Evolutionary conservation across 2,888 invertebrate species (phyloP), one percentile per base, ranked within the genome.

Genomic region (Trissonchulus sp.): DNA sequence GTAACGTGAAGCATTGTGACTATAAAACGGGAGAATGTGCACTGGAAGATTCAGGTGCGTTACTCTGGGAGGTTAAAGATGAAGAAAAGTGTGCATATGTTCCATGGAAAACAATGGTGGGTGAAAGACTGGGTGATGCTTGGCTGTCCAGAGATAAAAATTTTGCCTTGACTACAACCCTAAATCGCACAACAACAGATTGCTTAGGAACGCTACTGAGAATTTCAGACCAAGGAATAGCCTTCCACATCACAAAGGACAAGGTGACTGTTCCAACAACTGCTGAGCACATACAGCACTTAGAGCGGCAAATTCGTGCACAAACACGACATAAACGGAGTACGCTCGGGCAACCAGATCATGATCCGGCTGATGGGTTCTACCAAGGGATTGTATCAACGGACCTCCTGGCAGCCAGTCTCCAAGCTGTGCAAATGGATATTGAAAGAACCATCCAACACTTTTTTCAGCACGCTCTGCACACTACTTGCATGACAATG

Each of bases 1-100:
- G 68, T 30, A 28, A 15, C 35, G 68, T 65, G 8, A 33, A 18
- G 8, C 68, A 65, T 28, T 65, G 68, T 34, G n/a, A 65, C 35
- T 65, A 65, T 65, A 8, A 65, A 8, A 33, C 68, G 18, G 68
- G 68, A 15, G 68, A 30, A 18, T 65, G 68, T 28, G 68, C 31
- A 15, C 35, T 65, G 28, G n/a, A 48, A 48, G 48, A 48, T 48
- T 8, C 48, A 15, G 8, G 8, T 15, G 8, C 8, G 8, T 48
- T 48, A 48, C 48, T 48, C 23, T 48, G 48, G 48, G 48, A 48
- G 8, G 48, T 48, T 15, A 23, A 48, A 8, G 8, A 15, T 15
- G 23, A 8, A 48, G 48, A 48, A 23, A 48, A 48, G 23, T 48
- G 48, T 48, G 8, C 48, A 8, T 15, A 15, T 48, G 8, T 48